A percentile compares a stretch with the other conserved stretches of the same genome.
These are phyloP conservation scores for Lepisosteus oculatus DNA, from an alignment of 2,113 vertebrate species.

Conservation along the genomic window DNA sequence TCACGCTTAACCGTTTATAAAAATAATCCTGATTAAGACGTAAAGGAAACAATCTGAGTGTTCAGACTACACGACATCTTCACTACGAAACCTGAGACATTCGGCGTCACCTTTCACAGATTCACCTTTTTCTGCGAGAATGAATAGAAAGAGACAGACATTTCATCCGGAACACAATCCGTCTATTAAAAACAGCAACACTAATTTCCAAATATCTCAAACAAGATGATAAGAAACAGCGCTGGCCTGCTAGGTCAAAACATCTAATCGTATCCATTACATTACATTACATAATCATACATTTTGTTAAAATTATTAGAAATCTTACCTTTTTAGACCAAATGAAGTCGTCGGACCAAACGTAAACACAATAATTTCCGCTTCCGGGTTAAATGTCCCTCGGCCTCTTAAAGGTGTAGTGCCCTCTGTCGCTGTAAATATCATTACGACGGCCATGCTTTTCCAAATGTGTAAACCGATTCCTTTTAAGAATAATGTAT, in stretches of 20 bases:
- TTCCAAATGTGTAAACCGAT: too few relatives aligned
- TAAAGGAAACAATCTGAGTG: too few relatives aligned
- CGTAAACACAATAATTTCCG: constrained; percentile 12
- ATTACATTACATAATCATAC: neutral
- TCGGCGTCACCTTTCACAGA: too few relatives aligned
- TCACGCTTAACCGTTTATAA: too few relatives aligned
- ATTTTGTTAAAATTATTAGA: neutral
- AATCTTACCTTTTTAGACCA: neutral
- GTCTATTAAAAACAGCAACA: neutral
- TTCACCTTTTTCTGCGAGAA: too few relatives aligned
- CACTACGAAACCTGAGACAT: too few relatives aligned
- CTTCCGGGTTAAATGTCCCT: constrained; percentile 15
- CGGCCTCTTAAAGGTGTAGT: neutral
- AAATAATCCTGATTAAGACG: too few relatives aligned
- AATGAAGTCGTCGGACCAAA: neutral
- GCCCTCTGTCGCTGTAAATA: too few relatives aligned
- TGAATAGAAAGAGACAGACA: too few relatives aligned
- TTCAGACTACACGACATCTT: too few relatives aligned
- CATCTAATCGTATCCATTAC: neutral
- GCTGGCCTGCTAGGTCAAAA: neutral
- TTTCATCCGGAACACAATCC: neutral
- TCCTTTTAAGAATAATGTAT: too few relatives aligned
- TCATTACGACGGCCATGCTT: too few relatives aligned
- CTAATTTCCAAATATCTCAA: neutral
- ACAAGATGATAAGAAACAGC: neutral